Evolutionary conservation across 2,113 vertebrate species (phyloP).

Genomic region (Cyprichromis sp.): DNA sequence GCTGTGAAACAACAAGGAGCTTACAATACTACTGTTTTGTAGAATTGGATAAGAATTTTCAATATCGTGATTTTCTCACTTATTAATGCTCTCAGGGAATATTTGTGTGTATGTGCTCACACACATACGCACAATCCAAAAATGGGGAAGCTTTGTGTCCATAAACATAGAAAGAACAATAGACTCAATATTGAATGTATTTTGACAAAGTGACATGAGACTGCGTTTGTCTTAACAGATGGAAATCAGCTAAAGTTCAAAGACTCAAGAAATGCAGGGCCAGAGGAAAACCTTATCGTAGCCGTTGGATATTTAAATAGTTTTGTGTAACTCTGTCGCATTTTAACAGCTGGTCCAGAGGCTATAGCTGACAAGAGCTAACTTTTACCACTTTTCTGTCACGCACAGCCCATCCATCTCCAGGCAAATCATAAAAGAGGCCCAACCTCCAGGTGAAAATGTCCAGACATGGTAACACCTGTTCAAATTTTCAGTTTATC

Average conservation of each 20-base stretch:
- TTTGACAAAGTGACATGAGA: neutral
- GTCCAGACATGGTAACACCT: neutral
- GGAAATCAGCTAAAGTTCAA: neutral
- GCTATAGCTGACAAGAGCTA: neutral
- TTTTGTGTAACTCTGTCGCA: neutral
- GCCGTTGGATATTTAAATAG: neutral
- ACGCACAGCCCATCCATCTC: neutral
- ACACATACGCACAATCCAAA: accelerated
- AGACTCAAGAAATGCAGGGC: neutral
- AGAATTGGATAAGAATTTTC: neutral
- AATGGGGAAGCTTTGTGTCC: neutral
- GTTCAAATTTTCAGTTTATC: neutral
- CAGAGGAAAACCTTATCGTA: neutral
- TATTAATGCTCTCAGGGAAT: neutral
- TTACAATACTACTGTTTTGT: neutral
- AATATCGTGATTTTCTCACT: neutral
- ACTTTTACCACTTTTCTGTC: neutral
- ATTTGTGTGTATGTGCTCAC: neutral
- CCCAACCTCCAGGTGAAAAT: neutral
- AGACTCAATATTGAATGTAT: neutral
- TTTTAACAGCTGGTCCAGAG: neutral
- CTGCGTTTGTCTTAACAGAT: neutral
- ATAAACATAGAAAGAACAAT: neutral
- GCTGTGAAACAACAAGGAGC: neutral
- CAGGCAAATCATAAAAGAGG: neutral